Evolutionary conservation across 2,113 vertebrate genomes (phyloP).

Genomic region (Sminthopsis crassicaudata): DNA sequence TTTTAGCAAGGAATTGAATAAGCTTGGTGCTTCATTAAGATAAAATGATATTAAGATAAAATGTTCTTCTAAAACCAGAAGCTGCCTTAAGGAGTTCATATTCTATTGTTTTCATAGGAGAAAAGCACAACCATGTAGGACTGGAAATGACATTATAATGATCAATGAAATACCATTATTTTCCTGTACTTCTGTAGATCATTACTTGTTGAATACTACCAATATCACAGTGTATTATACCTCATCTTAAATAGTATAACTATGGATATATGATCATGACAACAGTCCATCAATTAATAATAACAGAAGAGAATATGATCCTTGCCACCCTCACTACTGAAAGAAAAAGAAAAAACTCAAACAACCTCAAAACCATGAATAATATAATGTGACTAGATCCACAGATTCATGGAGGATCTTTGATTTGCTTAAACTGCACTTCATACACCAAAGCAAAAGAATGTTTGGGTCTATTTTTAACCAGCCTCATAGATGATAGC

Average conservation of each 20-base stretch:
- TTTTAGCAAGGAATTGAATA: slow-evolving; percentile 16
- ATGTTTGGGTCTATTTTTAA: slow-evolving; percentile 48
- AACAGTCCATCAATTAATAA: not conserved
- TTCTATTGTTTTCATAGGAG: not conserved
- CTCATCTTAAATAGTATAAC: not conserved
- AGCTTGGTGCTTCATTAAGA: slow-evolving; percentile 24
- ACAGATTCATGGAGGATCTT: not conserved
- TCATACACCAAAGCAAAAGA: slow-evolving; percentile 27
- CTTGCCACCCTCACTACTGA: not conserved
- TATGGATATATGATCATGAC: not conserved
- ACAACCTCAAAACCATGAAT: not conserved
- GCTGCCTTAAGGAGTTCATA: not conserved
- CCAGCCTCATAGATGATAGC: not conserved
- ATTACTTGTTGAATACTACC: not conserved
- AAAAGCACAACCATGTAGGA: not conserved
- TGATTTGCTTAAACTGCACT: slow-evolving; percentile 11
- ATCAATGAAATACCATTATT: not conserved
- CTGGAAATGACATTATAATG: not conserved
- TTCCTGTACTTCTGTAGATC: not conserved
- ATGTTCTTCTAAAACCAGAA: slow-evolving; percentile 46
- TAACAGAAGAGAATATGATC: not conserved
- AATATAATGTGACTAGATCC: slow-evolving; percentile 50
- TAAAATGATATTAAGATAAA: too few relatives aligned
- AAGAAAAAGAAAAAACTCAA: not conserved
- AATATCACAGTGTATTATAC: not conserved